These are phyloP conservation scores for Nematolebias whitei DNA, from an alignment of 2,113 vertebrate species.

Conservation along the genomic window DNA sequence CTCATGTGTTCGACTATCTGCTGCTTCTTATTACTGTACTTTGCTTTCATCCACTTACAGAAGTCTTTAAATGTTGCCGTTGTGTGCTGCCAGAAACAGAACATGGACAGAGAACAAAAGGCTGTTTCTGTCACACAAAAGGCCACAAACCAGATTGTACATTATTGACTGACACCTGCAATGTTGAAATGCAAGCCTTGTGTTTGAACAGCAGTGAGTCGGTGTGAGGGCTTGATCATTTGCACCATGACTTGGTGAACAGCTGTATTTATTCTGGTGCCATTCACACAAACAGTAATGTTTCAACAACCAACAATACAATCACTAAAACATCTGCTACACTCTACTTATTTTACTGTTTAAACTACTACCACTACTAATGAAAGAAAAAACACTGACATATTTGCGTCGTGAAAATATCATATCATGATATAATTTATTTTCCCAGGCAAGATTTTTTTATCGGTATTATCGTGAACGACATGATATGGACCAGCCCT, in stretches of 20 bases:
- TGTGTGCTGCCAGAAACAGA: constrained; percentile 77
- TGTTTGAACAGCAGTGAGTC: constrained; percentile 9
- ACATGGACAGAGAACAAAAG: constrained; percentile 63
- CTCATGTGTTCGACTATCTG: constrained; percentile 86
- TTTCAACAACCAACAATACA: not conserved
- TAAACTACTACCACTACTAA: too few relatives aligned
- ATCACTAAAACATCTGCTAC: constrained; percentile 4
- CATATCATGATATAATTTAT: too few relatives aligned
- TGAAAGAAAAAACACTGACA: too few relatives aligned
- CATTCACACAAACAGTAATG: not conserved
- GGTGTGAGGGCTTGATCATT: constrained; percentile 29
- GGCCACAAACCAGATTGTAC: constrained; percentile 38
- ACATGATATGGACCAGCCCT: too few relatives aligned
- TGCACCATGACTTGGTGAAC: constrained; percentile 8
- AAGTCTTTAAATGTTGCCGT: constrained; percentile 83
- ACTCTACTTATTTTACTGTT: not conserved
- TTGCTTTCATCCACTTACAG: constrained; percentile 90
- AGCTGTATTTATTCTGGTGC: constrained; percentile 7
- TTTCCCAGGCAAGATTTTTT: too few relatives aligned
- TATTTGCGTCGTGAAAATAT: too few relatives aligned
- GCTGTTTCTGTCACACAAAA: constrained; percentile 41
- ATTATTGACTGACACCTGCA: constrained; percentile 65
- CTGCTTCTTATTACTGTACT: constrained; percentile 87
- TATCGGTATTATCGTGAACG: too few relatives aligned
- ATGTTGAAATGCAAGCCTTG: constrained; percentile 42